Percentiles rank a stretch among this genome's conserved stretches.
Conservation (phyloP, 2,888 invertebrate species). For the Acronicta aceris region DNA sequence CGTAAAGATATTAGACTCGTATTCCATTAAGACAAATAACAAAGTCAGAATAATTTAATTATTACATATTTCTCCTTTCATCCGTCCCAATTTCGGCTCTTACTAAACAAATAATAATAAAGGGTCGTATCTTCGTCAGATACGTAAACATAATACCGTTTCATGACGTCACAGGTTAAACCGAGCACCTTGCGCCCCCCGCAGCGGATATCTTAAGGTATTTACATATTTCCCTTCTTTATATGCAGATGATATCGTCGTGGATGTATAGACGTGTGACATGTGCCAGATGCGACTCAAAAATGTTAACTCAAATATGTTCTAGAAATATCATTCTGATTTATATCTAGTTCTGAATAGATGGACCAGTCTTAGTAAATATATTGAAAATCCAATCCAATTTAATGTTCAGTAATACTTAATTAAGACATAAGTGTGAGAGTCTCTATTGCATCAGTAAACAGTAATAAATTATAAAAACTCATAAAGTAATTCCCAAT, state of each 20-base stretch:
- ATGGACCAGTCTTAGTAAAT: too few species aligned
- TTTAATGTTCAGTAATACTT: too few species aligned
- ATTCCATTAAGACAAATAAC: not conserved
- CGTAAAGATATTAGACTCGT: too few species aligned
- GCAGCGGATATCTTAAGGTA: conserved; percentile 39
- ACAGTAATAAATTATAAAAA: too few species aligned
- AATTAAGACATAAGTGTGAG: too few species aligned
- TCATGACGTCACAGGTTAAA: conserved; percentile 43
- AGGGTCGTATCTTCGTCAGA: conserved; percentile 7
- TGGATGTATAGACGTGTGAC: not conserved
- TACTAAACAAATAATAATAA: not conserved
- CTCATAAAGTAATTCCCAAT: not conserved
- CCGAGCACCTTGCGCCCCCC: conserved; percentile 38
- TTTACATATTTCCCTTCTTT: conserved; percentile 56
- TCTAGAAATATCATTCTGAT: too few species aligned
- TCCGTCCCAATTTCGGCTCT: not conserved
- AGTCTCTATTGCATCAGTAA: not conserved
- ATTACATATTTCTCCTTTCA: not conserved
- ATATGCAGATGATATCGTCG: conserved; percentile 17
- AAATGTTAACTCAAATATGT: too few species aligned
- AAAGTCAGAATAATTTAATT: not conserved
- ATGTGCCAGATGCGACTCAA: not conserved
- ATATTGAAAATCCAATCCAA: too few species aligned
- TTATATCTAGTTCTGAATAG: too few species aligned
- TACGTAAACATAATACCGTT: not conserved